phyloP scores from a whole-genome alignment of 2,113 vertebrate species.

The Crotalus horridus region DNA sequence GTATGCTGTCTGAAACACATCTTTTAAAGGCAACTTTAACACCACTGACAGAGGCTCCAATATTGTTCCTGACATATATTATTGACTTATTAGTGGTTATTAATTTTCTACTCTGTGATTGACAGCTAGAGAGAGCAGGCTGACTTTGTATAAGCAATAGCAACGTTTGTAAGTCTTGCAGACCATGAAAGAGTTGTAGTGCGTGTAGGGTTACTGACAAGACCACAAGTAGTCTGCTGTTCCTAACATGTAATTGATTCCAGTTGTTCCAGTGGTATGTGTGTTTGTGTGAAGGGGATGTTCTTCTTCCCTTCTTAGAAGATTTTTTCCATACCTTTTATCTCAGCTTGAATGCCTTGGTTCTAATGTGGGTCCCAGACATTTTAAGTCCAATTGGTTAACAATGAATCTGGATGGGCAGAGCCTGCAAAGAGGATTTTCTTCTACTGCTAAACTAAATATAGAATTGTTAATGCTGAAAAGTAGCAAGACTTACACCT shows the following conservation, averaged over 20 bases:
- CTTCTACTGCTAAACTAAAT: not conserved
- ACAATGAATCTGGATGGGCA: not conserved
- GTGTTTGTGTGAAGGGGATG: not conserved
- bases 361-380: not conserved
- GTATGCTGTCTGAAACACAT: not conserved
- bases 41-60: not conserved
- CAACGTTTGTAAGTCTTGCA: not conserved
- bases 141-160: not conserved
- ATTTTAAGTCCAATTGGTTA: not conserved
- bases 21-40: not conserved
- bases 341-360: not conserved
- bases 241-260: not conserved
- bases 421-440: not conserved
- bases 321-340: not conserved
- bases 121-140: not conserved
- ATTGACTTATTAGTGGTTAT: not conserved
- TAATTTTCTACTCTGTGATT: not conserved
- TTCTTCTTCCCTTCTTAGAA: not conserved
- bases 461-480: not conserved
- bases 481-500: not conserved
- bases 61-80: not conserved
- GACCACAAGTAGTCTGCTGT: accelerated
- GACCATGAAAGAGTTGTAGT: not conserved
- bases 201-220: slow-evolving; percentile 10
- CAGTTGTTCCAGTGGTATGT: not conserved